Percentiles rank a stretch among this genome's conserved stretches.
Conservation (phyloP, 2,797 vertebrate genomes). For the Xenops minutus region DNA sequence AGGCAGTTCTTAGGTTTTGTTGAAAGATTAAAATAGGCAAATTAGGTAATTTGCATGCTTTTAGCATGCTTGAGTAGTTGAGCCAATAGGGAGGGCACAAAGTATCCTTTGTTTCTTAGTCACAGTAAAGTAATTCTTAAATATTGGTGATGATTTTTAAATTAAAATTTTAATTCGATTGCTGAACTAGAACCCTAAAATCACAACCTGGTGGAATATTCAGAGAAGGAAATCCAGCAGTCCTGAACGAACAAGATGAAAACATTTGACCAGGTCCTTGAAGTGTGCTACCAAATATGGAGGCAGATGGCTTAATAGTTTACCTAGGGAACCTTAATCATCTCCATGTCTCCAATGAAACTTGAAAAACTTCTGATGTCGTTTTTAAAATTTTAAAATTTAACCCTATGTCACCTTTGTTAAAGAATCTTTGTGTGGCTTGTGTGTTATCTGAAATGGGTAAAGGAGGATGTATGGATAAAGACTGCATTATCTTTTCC, state of each 20-base stretch:
- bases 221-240: not conserved
- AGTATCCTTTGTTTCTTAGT: not conserved
- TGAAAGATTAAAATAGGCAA: not conserved
- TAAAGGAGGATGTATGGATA: not conserved
- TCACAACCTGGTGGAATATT: not conserved
- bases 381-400: not conserved
- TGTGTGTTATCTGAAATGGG: not conserved
- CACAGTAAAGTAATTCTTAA: not conserved
- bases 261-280: not conserved
- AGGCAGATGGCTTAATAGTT: not conserved
- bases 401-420: not conserved
- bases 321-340: not conserved
- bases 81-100: not conserved
- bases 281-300: not conserved
- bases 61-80: not conserved
- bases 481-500: not conserved
- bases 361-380: not conserved
- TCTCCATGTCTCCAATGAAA: not conserved
- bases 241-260: not conserved
- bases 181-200: not conserved
- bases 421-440: not conserved
- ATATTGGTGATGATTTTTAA: not conserved
- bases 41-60: not conserved
- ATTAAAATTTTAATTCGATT: not conserved
- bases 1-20: not conserved